Evolutionary conservation across 2,888 invertebrate species (phyloP).

Genomic region (Drosophila pullipes): DNA sequence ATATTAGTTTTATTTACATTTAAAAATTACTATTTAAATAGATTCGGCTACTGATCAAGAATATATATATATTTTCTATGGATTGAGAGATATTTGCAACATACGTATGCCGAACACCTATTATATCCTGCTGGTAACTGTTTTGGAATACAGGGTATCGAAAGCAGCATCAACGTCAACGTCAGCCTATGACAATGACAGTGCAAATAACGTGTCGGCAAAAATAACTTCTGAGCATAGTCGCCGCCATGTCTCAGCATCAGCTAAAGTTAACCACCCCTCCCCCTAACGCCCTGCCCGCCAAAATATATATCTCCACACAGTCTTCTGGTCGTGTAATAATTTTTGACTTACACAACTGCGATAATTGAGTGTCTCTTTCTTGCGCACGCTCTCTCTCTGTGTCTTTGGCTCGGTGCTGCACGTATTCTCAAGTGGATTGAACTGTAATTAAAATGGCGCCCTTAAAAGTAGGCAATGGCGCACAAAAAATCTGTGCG

Average conservation of each 20-base stretch:
- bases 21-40: neutral
- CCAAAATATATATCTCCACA: neutral
- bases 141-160: neutral
- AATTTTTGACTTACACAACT: constrained; percentile 45
- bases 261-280: constrained; percentile 3
- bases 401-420: neutral
- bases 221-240: constrained; percentile 45
- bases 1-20: neutral
- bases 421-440: constrained; percentile 43
- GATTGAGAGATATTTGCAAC: neutral
- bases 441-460: constrained; percentile 71
- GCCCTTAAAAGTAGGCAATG: constrained; percentile 34
- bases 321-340: constrained; percentile 30
- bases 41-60: neutral
- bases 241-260: constrained; percentile 30
- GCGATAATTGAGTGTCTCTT: constrained; percentile 27
- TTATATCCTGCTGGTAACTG: neutral
- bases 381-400: neutral
- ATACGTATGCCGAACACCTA: neutral
- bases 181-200: constrained; percentile 70
- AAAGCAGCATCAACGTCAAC: constrained; percentile 48
- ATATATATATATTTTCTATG: neutral
- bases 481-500: constrained; percentile 12
- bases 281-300: neutral
- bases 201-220: constrained; percentile 62